Conservation (phyloP, 2,113 vertebrate species). For the Sinosuthora webbiana region DNA sequence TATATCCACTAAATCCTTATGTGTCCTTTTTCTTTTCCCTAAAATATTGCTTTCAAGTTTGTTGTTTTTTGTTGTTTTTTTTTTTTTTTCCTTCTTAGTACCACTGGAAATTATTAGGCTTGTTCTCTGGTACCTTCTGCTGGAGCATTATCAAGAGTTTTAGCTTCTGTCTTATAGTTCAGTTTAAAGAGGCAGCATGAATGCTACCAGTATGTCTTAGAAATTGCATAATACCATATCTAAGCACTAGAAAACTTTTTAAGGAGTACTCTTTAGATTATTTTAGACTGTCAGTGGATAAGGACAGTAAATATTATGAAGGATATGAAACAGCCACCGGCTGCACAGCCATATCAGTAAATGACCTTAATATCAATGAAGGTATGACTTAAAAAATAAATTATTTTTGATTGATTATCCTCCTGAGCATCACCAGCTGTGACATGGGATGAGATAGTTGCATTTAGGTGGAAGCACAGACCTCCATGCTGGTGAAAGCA, state of each 20-base stretch:
- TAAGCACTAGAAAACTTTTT: not conserved
- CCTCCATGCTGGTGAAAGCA: not conserved
- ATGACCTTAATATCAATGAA: not conserved
- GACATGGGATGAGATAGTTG: not conserved
- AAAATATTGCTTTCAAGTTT: not conserved
- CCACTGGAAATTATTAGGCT: not conserved
- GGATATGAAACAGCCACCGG: not conserved
- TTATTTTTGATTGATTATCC: not conserved
- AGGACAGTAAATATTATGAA: not conserved
- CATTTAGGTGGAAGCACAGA: not conserved
- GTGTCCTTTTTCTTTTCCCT: not conserved
- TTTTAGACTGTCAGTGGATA: not conserved
- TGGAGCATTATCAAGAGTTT: not conserved
- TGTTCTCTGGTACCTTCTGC: not conserved
- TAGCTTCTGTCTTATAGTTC: not conserved
- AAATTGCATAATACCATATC: not conserved
- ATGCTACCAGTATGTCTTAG: not conserved
- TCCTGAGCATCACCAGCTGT: not conserved
- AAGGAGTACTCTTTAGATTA: not conserved
- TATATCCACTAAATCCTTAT: not conserved
- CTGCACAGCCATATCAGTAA: not conserved
- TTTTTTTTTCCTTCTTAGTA: not conserved
- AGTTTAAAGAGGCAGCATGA: not conserved
- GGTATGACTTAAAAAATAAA: not conserved
- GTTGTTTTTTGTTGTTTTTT: no score